phyloP scores from a whole-genome alignment of 2,888 invertebrate genomes.

The Euphydryas editha region DNA sequence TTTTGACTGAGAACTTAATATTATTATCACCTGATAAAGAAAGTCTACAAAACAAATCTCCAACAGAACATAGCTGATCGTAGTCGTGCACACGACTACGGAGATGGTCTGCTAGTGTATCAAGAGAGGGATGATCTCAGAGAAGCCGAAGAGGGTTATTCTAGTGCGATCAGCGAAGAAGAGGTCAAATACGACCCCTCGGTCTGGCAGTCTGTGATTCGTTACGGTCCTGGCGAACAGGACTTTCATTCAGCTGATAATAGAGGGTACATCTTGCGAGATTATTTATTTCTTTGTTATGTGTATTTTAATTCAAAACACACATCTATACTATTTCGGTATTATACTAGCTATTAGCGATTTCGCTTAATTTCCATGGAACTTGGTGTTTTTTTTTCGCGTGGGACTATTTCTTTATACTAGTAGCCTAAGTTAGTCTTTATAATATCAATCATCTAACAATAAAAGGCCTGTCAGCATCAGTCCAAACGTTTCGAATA shows the following conservation, averaged over 20 bases:
- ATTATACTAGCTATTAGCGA: too few relatives aligned
- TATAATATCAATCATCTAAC: too few relatives aligned
- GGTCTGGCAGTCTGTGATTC: slow-evolving; percentile 88
- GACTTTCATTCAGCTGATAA: slow-evolving; percentile 69
- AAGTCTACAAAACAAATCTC: slow-evolving; percentile 3
- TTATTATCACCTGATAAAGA: too few relatives aligned
- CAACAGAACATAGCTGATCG: slow-evolving; percentile 56
- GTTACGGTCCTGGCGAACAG: slow-evolving; percentile 82
- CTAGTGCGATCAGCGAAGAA: slow-evolving; percentile 89
- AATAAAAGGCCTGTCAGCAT: too few relatives aligned
- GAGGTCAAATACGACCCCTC: slow-evolving; percentile 88
- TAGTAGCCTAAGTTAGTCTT: too few relatives aligned
- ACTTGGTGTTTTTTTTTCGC: too few relatives aligned
- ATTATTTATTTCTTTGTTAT: too few relatives aligned
- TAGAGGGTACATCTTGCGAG: slow-evolving; percentile 74
- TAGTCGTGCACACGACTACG: slow-evolving; percentile 73
- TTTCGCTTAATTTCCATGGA: slow-evolving; percentile 18
- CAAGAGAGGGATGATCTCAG: slow-evolving; percentile 70
- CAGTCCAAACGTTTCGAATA: too few relatives aligned
- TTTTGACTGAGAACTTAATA: too few relatives aligned
- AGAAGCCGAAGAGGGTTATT: slow-evolving; percentile 86
- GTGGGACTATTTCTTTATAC: too few relatives aligned
- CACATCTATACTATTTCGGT: too few relatives aligned
- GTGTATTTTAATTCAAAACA: too few relatives aligned
- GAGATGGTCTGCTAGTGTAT: slow-evolving; percentile 83